Conservation (phyloP, 2,888 invertebrate species). For the Strigamia maritima region DNA sequence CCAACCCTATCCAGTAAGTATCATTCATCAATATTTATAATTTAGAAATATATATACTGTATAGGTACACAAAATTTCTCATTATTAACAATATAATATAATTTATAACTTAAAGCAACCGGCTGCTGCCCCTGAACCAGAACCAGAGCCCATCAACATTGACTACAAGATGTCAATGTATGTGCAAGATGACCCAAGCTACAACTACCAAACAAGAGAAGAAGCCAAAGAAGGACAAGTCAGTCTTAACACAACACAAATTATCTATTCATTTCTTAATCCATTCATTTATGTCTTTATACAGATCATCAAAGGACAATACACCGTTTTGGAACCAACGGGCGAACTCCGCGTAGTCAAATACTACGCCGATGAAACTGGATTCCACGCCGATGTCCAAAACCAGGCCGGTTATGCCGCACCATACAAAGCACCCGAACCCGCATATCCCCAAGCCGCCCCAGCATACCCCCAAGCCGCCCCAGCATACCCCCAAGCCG, state of each 20-base stretch:
- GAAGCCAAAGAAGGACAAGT: not conserved
- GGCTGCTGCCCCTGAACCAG: not conserved
- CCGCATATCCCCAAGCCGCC: not conserved
- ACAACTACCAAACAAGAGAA: slow-evolving; percentile 34
- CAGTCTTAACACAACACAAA: not conserved
- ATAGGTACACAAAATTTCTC: no score
- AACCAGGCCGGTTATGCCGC: slow-evolving; percentile 36
- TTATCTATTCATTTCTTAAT: not conserved
- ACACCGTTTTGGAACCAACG: slow-evolving; percentile 42
- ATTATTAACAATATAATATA: not conserved
- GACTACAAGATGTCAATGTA: slow-evolving; percentile 17
- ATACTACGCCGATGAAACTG: slow-evolving; percentile 41
- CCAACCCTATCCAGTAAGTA: not conserved
- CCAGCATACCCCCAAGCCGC: not conserved
- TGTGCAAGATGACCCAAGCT: slow-evolving; percentile 20
- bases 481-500: not conserved
- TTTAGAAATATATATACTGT: not conserved
- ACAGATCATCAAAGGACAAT: slow-evolving; percentile 40
- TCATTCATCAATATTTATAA: not conserved
- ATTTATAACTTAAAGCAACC: not conserved
- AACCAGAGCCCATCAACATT: not conserved
- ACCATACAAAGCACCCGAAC: slow-evolving; percentile 27
- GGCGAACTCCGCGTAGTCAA: slow-evolving; percentile 42
- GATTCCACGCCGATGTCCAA: slow-evolving; percentile 42
- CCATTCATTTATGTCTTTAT: not conserved